These are phyloP conservation scores for Aphelenchoides avenae DNA, from an alignment of 1,140 invertebrate species.

Conservation along the genomic window DNA sequence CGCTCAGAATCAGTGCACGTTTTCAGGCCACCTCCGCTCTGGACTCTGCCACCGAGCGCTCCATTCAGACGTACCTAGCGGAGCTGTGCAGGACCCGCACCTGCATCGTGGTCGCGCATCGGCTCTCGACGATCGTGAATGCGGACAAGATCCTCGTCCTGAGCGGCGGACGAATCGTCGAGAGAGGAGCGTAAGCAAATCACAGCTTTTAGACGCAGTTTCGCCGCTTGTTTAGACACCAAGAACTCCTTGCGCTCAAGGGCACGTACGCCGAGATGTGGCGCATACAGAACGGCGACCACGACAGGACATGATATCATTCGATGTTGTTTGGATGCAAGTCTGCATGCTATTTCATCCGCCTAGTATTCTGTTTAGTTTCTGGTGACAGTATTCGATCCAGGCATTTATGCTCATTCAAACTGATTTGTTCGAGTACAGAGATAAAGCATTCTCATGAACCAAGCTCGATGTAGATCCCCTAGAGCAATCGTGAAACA, in stretches of 20 bases:
- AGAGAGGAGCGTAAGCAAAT: constrained; percentile 46
- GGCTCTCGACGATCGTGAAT: constrained; percentile 45
- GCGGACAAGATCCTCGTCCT: constrained; percentile 50
- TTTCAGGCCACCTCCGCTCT: constrained; percentile 60
- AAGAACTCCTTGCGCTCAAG: constrained; percentile 32
- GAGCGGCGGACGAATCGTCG: constrained; percentile 43
- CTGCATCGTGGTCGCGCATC: constrained; percentile 53
- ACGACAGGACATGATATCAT: too few relatives aligned
- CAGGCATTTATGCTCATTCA: too few relatives aligned
- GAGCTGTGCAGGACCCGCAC: constrained; percentile 68
- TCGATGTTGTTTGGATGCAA: too few relatives aligned
- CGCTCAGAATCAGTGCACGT: constrained; percentile 4
- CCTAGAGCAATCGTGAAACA: too few relatives aligned
- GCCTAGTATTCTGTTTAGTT: too few relatives aligned
- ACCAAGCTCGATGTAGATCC: too few relatives aligned
- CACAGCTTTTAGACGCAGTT: constrained; percentile 8
- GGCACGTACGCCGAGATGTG: constrained; percentile 47
- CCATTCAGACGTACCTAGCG: constrained; percentile 62
- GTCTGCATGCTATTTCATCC: too few relatives aligned
- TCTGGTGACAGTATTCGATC: too few relatives aligned
- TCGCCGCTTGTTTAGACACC: constrained; percentile 31
- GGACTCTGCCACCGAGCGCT: constrained; percentile 58
- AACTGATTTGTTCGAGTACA: too few relatives aligned
- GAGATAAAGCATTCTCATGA: too few relatives aligned
- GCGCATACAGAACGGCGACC: constrained; percentile 37